Percentiles rank a stretch among this genome's conserved stretches.
phyloP scores from a whole-genome alignment of 2,797 vertebrate species.

The Anomalospiza imberbis region DNA sequence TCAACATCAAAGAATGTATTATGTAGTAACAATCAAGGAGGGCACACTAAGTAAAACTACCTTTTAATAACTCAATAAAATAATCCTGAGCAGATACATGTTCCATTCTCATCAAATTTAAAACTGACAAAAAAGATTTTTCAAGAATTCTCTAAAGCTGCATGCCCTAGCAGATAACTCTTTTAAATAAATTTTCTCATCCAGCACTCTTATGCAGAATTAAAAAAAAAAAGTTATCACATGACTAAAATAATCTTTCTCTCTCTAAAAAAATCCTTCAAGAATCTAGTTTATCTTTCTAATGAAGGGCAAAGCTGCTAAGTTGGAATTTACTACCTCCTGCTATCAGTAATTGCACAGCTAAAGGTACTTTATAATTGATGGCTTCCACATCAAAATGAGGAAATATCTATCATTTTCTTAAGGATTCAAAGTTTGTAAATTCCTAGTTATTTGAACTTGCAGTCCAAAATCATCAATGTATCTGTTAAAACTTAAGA shows the following conservation, averaged over 20 bases:
- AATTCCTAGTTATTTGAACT: background rate
- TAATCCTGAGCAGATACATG: background rate
- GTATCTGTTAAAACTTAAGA: background rate
- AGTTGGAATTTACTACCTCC: background rate
- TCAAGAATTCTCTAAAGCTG: background rate
- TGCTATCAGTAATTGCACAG: background rate
- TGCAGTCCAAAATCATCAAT: background rate
- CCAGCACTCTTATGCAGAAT: background rate
- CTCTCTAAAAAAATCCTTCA: background rate
- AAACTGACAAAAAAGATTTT: background rate
- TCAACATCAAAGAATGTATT: constrained; percentile 17
- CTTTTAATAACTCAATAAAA: constrained; percentile 3
- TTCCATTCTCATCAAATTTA: background rate
- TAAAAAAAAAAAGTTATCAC: no score
- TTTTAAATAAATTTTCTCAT: background rate
- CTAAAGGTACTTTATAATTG: background rate
- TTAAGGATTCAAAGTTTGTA: background rate
- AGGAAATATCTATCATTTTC: background rate
- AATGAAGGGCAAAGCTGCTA: background rate
- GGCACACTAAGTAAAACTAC: background rate
- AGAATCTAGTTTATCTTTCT: background rate
- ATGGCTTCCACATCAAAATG: background rate
- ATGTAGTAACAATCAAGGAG: background rate
- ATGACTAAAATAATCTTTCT: background rate
- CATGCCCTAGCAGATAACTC: background rate